Evolutionary conservation across 2,888 invertebrate species (phyloP).

Genomic region (Nymphalis polychloros): DNA sequence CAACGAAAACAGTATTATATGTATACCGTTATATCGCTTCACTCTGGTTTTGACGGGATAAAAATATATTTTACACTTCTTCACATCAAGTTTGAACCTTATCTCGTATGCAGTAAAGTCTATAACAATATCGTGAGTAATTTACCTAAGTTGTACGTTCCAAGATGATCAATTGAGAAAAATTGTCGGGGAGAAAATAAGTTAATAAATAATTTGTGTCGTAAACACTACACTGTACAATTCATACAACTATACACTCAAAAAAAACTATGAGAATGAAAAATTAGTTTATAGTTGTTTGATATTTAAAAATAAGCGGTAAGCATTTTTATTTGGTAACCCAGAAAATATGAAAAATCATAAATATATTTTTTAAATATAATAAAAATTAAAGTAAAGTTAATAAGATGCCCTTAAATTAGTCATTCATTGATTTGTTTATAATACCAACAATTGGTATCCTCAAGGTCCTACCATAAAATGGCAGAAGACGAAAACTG

Average conservation of each 20-base stretch:
- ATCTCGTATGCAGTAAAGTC: neutral
- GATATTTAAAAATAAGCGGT: too few relatives aligned
- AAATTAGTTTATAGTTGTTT: neutral
- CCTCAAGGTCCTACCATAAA: too few relatives aligned
- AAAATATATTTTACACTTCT: conserved; percentile 18
- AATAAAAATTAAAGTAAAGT: too few relatives aligned
- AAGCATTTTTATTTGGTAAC: too few relatives aligned
- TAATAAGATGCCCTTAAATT: too few relatives aligned
- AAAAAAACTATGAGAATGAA: neutral
- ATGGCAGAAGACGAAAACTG: too few relatives aligned
- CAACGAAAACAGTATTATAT: conserved; percentile 17
- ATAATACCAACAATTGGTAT: too few relatives aligned
- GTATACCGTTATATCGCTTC: conserved; percentile 11
- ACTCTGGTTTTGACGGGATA: conserved; percentile 31
- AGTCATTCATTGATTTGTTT: too few relatives aligned
- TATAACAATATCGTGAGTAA: neutral
- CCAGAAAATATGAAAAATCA: too few relatives aligned
- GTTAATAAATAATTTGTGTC: conserved; percentile 23
- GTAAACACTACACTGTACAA: neutral
- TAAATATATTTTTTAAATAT: too few relatives aligned
- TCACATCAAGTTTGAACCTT: conserved; percentile 7
- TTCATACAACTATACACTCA: neutral
- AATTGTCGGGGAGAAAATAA: conserved; percentile 17
- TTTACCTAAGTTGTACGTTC: neutral
- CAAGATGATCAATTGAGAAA: conserved; percentile 31